Base-by-base conservation (phyloP, 2,888 invertebrate genomes). In the Ormyrus thymus region DNA sequence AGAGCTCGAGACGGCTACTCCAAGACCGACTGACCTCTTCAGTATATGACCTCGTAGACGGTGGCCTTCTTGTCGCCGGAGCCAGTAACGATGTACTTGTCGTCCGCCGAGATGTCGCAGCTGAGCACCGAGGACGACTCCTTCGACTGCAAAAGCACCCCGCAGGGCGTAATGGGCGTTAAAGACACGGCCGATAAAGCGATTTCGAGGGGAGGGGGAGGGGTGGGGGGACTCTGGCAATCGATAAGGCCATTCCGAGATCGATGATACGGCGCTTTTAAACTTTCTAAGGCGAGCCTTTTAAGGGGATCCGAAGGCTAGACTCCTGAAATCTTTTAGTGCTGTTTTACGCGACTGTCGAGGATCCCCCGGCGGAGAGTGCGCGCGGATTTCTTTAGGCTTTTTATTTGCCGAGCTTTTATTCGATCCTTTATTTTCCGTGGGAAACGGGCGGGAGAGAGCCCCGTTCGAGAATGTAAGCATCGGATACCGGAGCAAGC, bases 31-130 rank as follows among this genome's bases (percentile, higher is more conserved):
- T 50, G 61, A 74, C 76, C 45, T 66, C 75, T 75, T 82, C 55
- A 81, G 73, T 97, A 97, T 90, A 97, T 94, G 86, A 98, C 98
- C 93, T 98, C 98, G 91, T 98, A 98, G 83, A 98, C 95, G 70
- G 98, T 98, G 84, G 98, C 98, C 91, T 98, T 98, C 92, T 98
- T 98, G 92, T 98, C 98, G 80, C 98, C 98, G 50, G 98, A 98
- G 82, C 98, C 98, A 64, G 98, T 98, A 86, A 98, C 97, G 87
- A 99, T 98, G 92, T 97, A 98, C 91, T 98, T 98, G 92, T 99
- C 98, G 91, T 99, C 98, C 81, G 96, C 94, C 82, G 98, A 97
- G 91, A 99, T 97, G 94, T 99, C 99, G 93, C 98, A 99, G 92
- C 98, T 98, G 87, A 99, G 93, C 89, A 99, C 98, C 88, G 98